These are phyloP conservation scores for Tenthredo notha DNA, from an alignment of 2,888 invertebrate species.

Conservation along the genomic window DNA sequence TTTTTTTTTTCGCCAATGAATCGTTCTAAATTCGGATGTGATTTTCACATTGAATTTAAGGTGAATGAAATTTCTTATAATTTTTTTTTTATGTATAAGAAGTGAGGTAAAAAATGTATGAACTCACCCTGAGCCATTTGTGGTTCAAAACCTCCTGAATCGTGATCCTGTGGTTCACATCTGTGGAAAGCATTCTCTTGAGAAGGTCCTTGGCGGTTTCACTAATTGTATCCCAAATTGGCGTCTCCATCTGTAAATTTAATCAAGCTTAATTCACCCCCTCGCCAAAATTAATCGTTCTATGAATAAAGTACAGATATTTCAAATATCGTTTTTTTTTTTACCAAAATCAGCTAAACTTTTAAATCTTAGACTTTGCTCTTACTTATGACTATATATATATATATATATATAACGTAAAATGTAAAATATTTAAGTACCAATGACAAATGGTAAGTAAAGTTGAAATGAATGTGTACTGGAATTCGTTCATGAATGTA, in stretches of 20 bases:
- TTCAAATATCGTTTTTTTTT: background rate
- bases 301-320: background rate
- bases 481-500: background rate
- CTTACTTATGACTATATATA: too few species aligned
- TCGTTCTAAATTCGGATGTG: background rate
- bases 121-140: constrained; percentile 95
- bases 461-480: background rate
- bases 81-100: background rate
- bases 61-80: background rate
- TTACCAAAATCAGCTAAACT: background rate
- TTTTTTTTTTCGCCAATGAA: background rate
- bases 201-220: constrained; percentile 97
- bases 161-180: constrained; percentile 95
- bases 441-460: too few species aligned
- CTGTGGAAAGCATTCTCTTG: constrained; percentile 94
- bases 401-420: too few species aligned
- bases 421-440: too few species aligned
- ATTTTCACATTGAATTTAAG: too few species aligned
- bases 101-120: background rate
- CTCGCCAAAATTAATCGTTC: background rate
- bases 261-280: constrained; percentile 53
- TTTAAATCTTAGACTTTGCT: too few species aligned
- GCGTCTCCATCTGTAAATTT: constrained; percentile 88
- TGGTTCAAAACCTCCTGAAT: constrained; percentile 98
- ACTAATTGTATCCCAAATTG: constrained; percentile 95